These are phyloP conservation scores for Takifugu bimaculatus DNA, from an alignment of 2,113 vertebrate species.

Conservation along the genomic window DNA sequence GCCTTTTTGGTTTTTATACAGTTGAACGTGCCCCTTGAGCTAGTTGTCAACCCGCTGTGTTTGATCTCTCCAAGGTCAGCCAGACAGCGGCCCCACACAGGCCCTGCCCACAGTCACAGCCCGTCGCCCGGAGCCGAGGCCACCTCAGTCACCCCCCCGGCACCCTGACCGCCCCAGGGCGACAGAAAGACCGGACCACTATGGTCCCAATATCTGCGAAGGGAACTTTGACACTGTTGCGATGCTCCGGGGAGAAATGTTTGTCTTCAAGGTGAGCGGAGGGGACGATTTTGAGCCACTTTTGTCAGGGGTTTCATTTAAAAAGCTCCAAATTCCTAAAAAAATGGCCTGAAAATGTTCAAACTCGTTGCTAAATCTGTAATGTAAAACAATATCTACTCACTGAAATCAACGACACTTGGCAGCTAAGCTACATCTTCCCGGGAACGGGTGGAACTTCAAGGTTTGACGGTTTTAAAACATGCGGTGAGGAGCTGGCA, in stretches of 20 bases:
- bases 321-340: no score
- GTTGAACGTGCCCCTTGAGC: no score
- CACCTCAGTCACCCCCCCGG: constrained; percentile 77
- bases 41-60: neutral
- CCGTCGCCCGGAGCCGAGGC: constrained; percentile 79
- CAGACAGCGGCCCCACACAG: constrained; percentile 77
- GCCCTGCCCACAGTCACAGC: constrained; percentile 84
- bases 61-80: constrained; percentile 68
- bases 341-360: no score
- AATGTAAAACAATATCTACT: no score
- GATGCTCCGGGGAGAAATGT: constrained; percentile 94
- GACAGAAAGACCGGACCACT: constrained; percentile 84
- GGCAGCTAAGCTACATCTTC: no score
- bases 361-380: no score
- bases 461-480: no score
- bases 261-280: constrained; percentile 89
- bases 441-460: no score
- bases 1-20: no score
- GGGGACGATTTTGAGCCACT: fast-evolving
- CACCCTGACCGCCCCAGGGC: constrained; percentile 77
- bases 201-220: constrained; percentile 90
- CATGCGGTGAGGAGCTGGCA: no score
- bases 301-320: no score
- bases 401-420: no score
- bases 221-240: constrained; percentile 93